Conservation (phyloP, 2,113 vertebrate genomes). For the Erythrocebus patas region DNA sequence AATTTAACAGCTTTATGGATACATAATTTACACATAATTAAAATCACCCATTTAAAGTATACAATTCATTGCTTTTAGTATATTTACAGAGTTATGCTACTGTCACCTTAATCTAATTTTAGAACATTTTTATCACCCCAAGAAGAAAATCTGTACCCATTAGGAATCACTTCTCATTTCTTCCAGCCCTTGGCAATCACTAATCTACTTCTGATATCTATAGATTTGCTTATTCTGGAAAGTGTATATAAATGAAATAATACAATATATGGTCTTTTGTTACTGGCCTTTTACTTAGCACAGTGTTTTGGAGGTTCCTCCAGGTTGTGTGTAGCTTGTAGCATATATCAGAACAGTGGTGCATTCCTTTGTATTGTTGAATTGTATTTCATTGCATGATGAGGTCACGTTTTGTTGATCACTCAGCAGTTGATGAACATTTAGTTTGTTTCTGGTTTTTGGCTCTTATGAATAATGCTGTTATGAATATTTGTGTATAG, state of each 20-base stretch:
- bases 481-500: background rate
- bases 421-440: background rate
- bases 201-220: background rate
- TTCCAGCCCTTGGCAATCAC: background rate
- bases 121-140: background rate
- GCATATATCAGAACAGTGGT: background rate
- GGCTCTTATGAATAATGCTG: background rate
- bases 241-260: background rate
- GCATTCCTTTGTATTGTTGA: background rate
- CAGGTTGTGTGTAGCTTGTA: background rate
- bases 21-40: background rate
- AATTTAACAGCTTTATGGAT: background rate
- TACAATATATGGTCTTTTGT: background rate
- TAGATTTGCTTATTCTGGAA: background rate
- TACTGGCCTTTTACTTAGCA: background rate
- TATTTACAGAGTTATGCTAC: background rate
- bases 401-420: background rate
- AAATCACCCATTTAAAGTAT: background rate
- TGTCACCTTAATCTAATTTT: background rate
- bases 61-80: background rate
- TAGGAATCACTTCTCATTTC: background rate
- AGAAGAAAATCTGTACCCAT: background rate
- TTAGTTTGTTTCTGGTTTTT: background rate
- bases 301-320: background rate
- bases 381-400: background rate